These are phyloP conservation scores for Drosophila paulistorum DNA, from an alignment of 1,140 invertebrate species.

Conservation along the genomic window DNA sequence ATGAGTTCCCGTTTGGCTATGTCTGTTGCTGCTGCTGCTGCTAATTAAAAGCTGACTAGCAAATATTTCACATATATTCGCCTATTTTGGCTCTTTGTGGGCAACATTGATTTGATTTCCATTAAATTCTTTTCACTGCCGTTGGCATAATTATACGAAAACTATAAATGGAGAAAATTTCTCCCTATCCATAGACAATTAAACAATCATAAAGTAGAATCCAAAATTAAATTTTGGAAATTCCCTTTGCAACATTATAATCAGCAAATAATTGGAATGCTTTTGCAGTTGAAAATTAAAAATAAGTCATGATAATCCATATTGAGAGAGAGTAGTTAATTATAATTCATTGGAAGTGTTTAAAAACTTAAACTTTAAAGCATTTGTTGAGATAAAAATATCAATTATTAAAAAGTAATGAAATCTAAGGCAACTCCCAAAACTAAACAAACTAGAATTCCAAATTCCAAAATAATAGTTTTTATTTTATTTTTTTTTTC, in stretches of 20 bases:
- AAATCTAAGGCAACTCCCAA: no score
- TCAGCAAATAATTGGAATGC: not conserved
- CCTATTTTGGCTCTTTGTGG: conserved; percentile 36
- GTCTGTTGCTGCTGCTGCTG: conserved; percentile 40
- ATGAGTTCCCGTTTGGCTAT: conserved; percentile 12
- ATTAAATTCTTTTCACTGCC: conserved; percentile 18
- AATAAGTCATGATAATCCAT: no score
- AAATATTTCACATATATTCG: conserved; percentile 56
- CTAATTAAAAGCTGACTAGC: conserved; percentile 72
- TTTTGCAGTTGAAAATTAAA: no score
- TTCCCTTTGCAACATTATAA: not conserved
- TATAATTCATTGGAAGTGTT: no score
- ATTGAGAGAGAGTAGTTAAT: no score
- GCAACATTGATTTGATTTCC: conserved; percentile 43
- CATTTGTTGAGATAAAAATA: no score
- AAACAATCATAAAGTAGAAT: not conserved
- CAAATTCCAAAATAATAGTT: no score
- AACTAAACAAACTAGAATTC: no score
- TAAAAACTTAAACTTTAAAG: no score
- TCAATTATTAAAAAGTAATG: no score
- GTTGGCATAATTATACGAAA: conserved; percentile 24
- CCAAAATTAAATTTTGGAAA: not conserved
- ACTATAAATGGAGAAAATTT: not conserved
- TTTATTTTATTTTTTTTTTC: no score
- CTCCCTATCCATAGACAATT: not conserved